These are phyloP conservation scores for Clusia tigrina DNA, from an alignment of 2,888 invertebrate species.

Conservation along the genomic window DNA sequence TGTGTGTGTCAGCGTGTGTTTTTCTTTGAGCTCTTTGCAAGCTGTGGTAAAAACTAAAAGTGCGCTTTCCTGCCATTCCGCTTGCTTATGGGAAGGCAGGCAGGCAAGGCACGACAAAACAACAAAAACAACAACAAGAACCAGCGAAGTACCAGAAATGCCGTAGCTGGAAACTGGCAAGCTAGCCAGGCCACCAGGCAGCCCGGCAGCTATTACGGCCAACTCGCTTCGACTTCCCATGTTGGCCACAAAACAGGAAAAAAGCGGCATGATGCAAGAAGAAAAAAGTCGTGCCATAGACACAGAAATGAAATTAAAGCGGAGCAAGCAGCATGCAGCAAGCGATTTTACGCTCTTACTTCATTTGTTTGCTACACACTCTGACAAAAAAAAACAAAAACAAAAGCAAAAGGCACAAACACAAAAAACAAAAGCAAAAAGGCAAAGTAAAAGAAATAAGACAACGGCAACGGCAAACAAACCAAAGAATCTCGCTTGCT, in stretches of 20 bases:
- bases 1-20: too few species aligned
- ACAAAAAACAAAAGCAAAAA: not conserved
- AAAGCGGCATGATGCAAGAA: not conserved
- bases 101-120: not conserved
- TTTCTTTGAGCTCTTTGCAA: not conserved
- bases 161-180: not conserved
- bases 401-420: not conserved
- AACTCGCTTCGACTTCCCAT: not conserved
- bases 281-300: constrained; percentile 2
- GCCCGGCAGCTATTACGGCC: not conserved
- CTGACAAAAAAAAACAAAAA: not conserved
- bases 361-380: not conserved
- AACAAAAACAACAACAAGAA: not conserved
- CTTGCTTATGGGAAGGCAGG: not conserved
- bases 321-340: not conserved
- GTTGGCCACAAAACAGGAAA: constrained; percentile 1
- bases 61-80: constrained; percentile 1
- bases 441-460: not conserved
- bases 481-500: not conserved
- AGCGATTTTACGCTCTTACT: not conserved
- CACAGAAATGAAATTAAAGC: constrained; percentile 5
- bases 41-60: constrained; percentile 6
- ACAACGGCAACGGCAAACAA: too few species aligned
- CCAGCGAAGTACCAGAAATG: not conserved
- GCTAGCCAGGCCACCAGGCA: not conserved